phyloP scores from a whole-genome alignment of 1,140 invertebrate genomes.

The Arion vulgaris region DNA sequence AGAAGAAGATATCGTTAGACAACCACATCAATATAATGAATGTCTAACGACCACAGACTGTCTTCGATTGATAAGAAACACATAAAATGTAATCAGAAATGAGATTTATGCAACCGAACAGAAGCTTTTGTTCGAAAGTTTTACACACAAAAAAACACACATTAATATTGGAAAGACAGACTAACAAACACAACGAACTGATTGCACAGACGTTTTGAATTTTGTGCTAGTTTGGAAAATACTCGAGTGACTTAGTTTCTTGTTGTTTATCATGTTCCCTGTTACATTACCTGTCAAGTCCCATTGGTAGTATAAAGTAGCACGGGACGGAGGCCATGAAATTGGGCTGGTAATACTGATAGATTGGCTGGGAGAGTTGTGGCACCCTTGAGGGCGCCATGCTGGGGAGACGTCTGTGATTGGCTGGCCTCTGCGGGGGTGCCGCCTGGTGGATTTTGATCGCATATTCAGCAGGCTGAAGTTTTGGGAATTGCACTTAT shows the following conservation, averaged over 20 bases:
- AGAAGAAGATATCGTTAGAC: too few relatives aligned
- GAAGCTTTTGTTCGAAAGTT: too few relatives aligned
- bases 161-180: too few relatives aligned
- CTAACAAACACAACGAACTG: too few relatives aligned
- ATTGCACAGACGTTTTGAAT: too few relatives aligned
- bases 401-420: slow-evolving; percentile 40
- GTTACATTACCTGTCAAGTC: slow-evolving; percentile 24
- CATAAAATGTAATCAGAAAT: too few relatives aligned
- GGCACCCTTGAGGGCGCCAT: slow-evolving; percentile 8
- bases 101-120: too few relatives aligned
- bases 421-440: slow-evolving; percentile 44
- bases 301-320: slow-evolving; percentile 33
- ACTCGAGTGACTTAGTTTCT: slow-evolving; percentile 10
- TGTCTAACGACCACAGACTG: too few relatives aligned
- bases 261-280: slow-evolving; percentile 38
- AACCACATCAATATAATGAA: too few relatives aligned
- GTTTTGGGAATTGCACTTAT: slow-evolving; percentile 44
- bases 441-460: slow-evolving; percentile 41
- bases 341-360: slow-evolving; percentile 51
- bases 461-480: slow-evolving; percentile 43
- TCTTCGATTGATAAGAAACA: too few relatives aligned
- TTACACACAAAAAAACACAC: too few relatives aligned
- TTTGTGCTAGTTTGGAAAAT: background rate
- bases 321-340: slow-evolving; percentile 44
- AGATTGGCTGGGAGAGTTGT: slow-evolving; percentile 41